A percentile compares a stretch with the other conserved stretches of the same genome.
Conservation (phyloP, 2,113 vertebrate species). For the Archilochus colubris region DNA sequence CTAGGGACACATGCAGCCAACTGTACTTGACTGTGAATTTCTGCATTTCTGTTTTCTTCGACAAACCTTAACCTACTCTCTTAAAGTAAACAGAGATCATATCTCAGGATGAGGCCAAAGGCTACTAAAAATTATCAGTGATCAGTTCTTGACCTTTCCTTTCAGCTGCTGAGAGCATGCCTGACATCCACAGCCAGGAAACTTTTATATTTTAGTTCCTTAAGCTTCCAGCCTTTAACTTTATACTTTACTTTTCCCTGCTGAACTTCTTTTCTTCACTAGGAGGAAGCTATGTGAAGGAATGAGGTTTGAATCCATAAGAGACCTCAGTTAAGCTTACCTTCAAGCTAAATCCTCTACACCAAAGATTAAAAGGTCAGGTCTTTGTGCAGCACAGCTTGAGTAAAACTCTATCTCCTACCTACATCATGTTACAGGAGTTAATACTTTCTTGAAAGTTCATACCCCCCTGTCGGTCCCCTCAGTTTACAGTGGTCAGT, state of each 20-base stretch:
- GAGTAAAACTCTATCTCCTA: not conserved
- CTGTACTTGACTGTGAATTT: not conserved
- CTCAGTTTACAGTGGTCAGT: not conserved
- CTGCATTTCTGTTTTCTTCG: not conserved
- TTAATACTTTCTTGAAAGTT: not conserved
- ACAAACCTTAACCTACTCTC: not conserved
- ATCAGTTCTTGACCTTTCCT: not conserved
- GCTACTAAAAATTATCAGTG: not conserved
- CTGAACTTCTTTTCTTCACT: not conserved
- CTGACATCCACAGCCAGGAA: not conserved
- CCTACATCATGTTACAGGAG: not conserved
- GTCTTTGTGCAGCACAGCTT: not conserved
- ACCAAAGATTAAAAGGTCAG: not conserved
- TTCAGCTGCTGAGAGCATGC: not conserved
- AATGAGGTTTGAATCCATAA: not conserved
- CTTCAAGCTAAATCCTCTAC: constrained; percentile 4
- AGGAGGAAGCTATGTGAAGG: not conserved
- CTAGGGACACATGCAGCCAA: not conserved
- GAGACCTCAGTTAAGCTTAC: not conserved
- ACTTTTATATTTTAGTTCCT: not conserved
- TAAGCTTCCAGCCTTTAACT: not conserved
- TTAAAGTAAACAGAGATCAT: not conserved
- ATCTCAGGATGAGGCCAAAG: not conserved
- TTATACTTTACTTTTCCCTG: not conserved
- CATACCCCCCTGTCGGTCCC: not conserved